Conservation (phyloP, 1,140 invertebrate species). For the Colletes latitarsis region DNA sequence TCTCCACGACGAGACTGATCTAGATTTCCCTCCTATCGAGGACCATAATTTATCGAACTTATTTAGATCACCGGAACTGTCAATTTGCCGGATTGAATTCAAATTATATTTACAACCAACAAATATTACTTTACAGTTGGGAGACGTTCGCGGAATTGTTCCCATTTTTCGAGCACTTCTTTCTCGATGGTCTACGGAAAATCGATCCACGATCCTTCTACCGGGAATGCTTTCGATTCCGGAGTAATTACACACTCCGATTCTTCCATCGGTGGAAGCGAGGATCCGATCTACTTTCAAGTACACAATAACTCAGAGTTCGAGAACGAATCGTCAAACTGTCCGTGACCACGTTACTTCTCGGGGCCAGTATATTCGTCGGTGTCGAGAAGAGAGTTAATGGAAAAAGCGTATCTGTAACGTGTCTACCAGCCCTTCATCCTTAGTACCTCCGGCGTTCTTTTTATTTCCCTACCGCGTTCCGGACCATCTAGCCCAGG, state of each 20-base stretch:
- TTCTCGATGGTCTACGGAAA: no score
- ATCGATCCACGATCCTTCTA: no score
- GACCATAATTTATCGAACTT: background rate
- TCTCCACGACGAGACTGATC: background rate
- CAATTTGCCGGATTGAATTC: no score
- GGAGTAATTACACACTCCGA: background rate
- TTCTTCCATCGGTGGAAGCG: background rate
- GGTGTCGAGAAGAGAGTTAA: constrained; percentile 63
- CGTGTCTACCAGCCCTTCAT: constrained; percentile 15
- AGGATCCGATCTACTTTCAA: background rate
- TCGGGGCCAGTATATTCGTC: constrained; percentile 22
- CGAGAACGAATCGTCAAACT: background rate
- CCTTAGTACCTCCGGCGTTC: constrained; percentile 40
- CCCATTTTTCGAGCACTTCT: no score
- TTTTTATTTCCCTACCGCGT: constrained; percentile 73
- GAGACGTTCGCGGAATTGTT: background rate
- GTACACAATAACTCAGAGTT: background rate
- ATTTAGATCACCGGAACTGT: background rate
- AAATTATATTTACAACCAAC: no score
- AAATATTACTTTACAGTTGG: no score
- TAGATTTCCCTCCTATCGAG: background rate
- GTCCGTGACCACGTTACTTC: constrained; percentile 17
- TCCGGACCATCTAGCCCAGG: constrained; percentile 71
- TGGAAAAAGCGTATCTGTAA: constrained; percentile 72
- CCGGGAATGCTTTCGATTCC: background rate